Base-by-base conservation (phyloP, 2,888 invertebrate genomes). In the Psylliodes chrysocephalus region DNA sequence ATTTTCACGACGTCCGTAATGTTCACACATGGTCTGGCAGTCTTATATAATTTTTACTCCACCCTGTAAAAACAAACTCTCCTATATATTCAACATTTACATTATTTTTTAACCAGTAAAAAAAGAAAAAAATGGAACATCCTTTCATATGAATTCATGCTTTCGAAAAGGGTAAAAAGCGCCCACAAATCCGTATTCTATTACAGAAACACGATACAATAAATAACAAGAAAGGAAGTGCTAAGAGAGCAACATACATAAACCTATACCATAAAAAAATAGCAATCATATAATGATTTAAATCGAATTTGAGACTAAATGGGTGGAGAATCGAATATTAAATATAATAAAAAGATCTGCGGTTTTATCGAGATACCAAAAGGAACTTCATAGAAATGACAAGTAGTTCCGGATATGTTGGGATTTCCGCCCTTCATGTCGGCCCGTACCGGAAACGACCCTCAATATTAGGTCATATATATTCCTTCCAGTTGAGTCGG, bases 361-460 rank as follows among this genome's bases (percentile, higher is more conserved):
- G 22, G 28, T 18, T 42, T n/a, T 14, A 44, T 40, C 28, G 40
- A 17, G 49, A 59, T 40, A 38, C 22, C 40, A 49, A 15, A 64
- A 61, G 57, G 60, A 60, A 44, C 51, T 49, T 59, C 47, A 63
- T 63, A 67, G 72, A 75, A 77, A 73, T 75, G 74, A 71, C 72
- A 75, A 75, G 75, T 75, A 75, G 71, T 74, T 75, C 74, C 74
- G 70, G 74, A 73, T 69, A 70, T 72, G 72, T 61, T 28, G 67
- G 71, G 74, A 72, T 75, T 74, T 76, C 75, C 75, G 74, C 75
- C 66, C 68, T 60, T 66, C 53, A 42, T 22, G 10, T 18, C 14
- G 15, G 40, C 44, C 59, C 12, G 51, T 51, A 62, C 74, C 71
- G 76, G 74, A 75, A 72, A 69, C 67, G 71, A 70, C 73, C 74